Evolutionary conservation across 2,113 vertebrate genomes (phyloP).

Genomic region (Entelurus aequoreus): DNA sequence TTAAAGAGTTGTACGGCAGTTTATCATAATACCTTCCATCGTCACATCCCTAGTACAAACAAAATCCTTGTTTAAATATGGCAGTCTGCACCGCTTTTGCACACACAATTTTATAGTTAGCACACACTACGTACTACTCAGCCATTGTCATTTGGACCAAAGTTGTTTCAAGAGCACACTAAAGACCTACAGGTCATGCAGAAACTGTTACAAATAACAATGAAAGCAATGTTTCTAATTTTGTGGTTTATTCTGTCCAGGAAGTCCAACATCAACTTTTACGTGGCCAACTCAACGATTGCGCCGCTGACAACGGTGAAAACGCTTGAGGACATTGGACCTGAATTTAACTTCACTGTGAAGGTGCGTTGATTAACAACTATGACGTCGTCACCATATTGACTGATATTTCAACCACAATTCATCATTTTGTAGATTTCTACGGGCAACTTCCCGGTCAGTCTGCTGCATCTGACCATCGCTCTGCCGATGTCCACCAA

Average conservation of each 20-base stretch:
- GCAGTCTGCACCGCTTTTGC: too few relatives aligned
- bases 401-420: neutral
- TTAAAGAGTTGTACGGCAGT: too few relatives aligned
- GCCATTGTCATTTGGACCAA: too few relatives aligned
- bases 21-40: too few relatives aligned
- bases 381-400: neutral
- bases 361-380: conserved; percentile 68
- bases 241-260: conserved; percentile 55
- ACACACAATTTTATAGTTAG: too few relatives aligned
- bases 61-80: too few relatives aligned
- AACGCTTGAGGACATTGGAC: conserved; percentile 81
- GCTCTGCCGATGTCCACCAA: conserved; percentile 73
- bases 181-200: too few relatives aligned
- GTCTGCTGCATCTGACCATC: conserved; percentile 73
- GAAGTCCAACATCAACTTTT: conserved; percentile 80
- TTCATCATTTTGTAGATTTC: conserved; percentile 67
- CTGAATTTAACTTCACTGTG: conserved; percentile 81
- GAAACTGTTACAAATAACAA: neutral
- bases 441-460: conserved; percentile 76
- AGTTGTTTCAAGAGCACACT: too few relatives aligned
- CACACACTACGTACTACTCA: too few relatives aligned
- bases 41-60: too few relatives aligned
- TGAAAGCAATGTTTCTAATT: neutral
- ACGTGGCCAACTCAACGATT: conserved; percentile 73
- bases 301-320: conserved; percentile 68